Percentiles rank a stretch among this genome's conserved stretches.
These are phyloP conservation scores for Scaptomyza montana DNA, from an alignment of 1,140 invertebrate genomes.

Conservation along the genomic window DNA sequence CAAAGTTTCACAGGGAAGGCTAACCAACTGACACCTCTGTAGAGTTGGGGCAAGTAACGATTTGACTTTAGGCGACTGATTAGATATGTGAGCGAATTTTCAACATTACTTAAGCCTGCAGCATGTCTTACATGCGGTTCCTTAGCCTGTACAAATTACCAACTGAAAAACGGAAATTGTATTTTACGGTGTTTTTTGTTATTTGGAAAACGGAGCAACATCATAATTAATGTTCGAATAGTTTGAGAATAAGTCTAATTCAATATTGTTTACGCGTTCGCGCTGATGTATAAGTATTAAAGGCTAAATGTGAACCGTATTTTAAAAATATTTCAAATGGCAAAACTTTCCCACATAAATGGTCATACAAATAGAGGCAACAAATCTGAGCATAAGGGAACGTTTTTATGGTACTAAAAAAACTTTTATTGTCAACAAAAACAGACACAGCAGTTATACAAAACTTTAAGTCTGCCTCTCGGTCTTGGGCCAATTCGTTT, in stretches of 20 bases:
- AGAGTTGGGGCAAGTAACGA: not conserved
- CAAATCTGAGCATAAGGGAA: conserved; percentile 55
- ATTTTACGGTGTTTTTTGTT: conserved; percentile 21
- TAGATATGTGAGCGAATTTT: conserved; percentile 15
- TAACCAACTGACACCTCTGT: not conserved
- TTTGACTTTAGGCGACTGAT: conserved; percentile 21
- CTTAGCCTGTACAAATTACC: not conserved
- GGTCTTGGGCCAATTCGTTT: conserved; percentile 36
- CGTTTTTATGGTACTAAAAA: conserved; percentile 38
- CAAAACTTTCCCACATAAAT: conserved; percentile 7
- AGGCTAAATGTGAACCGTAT: not conserved
- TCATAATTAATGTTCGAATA: conserved; percentile 37
- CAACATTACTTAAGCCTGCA: conserved; percentile 1
- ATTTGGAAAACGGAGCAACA: not conserved
- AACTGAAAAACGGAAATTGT: conserved; percentile 43
- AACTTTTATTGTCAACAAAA: conserved; percentile 29
- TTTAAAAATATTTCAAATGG: not conserved
- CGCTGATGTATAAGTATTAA: not conserved
- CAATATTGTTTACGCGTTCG: conserved; percentile 6
- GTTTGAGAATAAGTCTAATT: conserved; percentile 6
- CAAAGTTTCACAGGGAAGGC: conserved; percentile 7
- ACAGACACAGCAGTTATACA: not conserved
- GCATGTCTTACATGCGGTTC: conserved; percentile 10
- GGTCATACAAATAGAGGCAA: conserved; percentile 54
- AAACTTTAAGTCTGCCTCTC: conserved; percentile 16